A percentile compares a stretch with the other conserved stretches of the same genome.
phyloP scores from a whole-genome alignment of 2,888 invertebrate species.

The Chrysodeixis includens region DNA sequence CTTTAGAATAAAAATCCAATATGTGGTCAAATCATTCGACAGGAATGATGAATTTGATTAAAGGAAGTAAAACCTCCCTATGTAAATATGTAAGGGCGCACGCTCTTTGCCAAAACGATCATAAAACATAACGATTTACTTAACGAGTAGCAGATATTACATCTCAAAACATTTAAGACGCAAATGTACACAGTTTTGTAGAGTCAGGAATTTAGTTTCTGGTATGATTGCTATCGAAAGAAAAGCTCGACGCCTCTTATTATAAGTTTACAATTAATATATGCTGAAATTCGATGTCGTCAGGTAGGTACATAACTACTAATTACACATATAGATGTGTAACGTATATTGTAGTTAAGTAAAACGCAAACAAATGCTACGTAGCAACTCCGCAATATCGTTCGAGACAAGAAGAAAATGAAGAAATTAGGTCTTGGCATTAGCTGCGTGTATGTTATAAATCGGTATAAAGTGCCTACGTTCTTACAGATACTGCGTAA shows the following conservation, averaged over 20 bases:
- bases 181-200: too few species aligned
- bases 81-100: too few species aligned
- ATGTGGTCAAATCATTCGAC: too few species aligned
- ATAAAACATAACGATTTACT: too few species aligned
- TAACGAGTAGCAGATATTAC: too few species aligned
- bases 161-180: too few species aligned
- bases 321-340: not conserved
- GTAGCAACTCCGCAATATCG: conserved; percentile 5
- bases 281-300: conserved; percentile 1
- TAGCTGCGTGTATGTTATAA: conserved; percentile 17
- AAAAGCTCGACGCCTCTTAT: not conserved
- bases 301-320: not conserved
- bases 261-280: not conserved
- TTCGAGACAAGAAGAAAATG: conserved; percentile 8
- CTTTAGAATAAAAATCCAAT: too few species aligned
- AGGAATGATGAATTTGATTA: too few species aligned
- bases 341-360: not conserved
- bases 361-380: not conserved
- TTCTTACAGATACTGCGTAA: too few species aligned
- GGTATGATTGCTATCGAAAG: not conserved
- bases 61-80: too few species aligned
- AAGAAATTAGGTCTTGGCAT: not conserved
- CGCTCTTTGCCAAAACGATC: too few species aligned
- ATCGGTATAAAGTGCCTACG: too few species aligned
- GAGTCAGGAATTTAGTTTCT: not conserved